Evolutionary conservation across 2,888 invertebrate species (phyloP), one percentile per base, ranked within the genome.

Genomic region (Drosophila longiperda): DNA sequence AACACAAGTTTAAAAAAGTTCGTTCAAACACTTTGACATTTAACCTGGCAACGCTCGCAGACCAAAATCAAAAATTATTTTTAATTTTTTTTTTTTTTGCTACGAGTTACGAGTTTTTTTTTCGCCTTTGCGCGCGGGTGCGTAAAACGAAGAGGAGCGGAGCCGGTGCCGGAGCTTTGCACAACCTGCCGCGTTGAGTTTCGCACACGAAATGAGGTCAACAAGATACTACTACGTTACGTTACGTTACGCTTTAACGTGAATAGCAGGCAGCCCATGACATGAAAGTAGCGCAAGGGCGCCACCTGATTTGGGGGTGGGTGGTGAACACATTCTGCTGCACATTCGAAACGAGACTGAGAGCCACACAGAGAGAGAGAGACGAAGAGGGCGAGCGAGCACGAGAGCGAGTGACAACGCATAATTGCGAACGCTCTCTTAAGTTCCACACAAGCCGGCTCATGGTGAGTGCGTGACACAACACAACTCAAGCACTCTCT

Each of bases 151-250:
- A 36, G 54, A 26, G 34, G 4, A 55, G 26, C 42, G 32, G 40
- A 42, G 57, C 57, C 57, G 57, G 57, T 57, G 70, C 58, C 66
- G 67, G 60, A 52, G 86, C 84, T 57, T 57, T 84, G 73, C 89
- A 90, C 87, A 90, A 89, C 88, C 90, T 90, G 85, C 83, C 89
- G 90, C 91, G 82, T 86, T 84, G 91, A 89, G 84, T 87, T 87
- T 90, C 91, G 90, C 90, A 90, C 82, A 90, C 89, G 91, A 91
- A 91, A 91, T 91, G 92, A 92, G 91, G 91, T 91, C 91, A 91
- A 91, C 90, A 64, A 90, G 89, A 89, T 90, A 90, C 74, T 89
- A 90, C 74, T 74, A 76, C 82, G 59, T 66, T 73, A 67, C 64
- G 67, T 61, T 73, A 78, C 71, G 80, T 60, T 62, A 72, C 69